Evolutionary conservation across 2,888 invertebrate genomes (phyloP), one percentile per base, ranked within the genome.

Genomic region (Plagiodera versicolora): DNA sequence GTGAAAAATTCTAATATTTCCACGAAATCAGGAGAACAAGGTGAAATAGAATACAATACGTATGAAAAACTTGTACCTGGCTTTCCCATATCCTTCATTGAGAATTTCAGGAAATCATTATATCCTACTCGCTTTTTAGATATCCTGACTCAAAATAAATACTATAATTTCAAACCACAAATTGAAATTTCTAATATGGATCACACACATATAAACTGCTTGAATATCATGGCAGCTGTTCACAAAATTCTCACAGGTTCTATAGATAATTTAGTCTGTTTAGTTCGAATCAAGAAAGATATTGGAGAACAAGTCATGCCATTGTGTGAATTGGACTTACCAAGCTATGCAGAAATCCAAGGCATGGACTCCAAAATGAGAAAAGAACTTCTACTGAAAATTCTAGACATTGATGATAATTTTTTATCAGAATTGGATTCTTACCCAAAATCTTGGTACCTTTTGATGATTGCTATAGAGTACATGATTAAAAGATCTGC

Each of bases 81-180:
- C 89, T 87, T 92, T 74, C 75, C 60, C 14, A 45, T 18, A 14
- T 44, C 48, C 5, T 65, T 65, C 32, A 18, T 86, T 1, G 79
- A 85, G 32, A 84, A 85, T 61, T 86, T 89, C 60, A 82, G 86
- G 45, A 78, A 79, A 2, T 89, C 87, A 20, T 72, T 81, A 45
- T 84, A 90, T 66, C 87, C 92, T 0, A 81, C 87, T 8, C 83
- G 84, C 61, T 87, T 90, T 69, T 84, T 92, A 20, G 89, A 92
- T 73, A 82, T 92, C 14, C 79, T 86, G 58, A 84, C 85, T n/a
- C 83, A 86, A 39, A 83, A 85, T 61, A 81, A 86, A 48, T 87
- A 88, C 71, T 85, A 90, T 16, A 60, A 55, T 63, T 87, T 86
- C 67, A 83, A 83, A 52, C 87, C 89, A 0, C 91, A 90, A 81